Base-by-base conservation (phyloP, 1,140 invertebrate genomes). In the Asobara japonica region DNA sequence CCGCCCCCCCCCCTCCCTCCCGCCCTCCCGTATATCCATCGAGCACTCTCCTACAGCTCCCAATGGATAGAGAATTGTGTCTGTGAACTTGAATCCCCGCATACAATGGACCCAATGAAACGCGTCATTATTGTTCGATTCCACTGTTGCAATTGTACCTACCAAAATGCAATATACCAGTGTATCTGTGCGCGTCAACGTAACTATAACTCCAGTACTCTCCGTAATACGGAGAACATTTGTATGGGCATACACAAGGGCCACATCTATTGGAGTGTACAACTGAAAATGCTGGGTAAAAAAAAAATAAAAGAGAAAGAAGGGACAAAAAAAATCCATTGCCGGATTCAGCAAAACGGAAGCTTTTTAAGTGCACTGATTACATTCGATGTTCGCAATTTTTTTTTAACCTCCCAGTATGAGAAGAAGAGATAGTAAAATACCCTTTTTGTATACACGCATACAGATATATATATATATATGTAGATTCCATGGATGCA, bases 51-150 rank as follows among this genome's bases (percentile, higher is more conserved):
- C 20, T 8, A 60, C 11, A 60, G 25, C 13, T 25, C 36, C 51
- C 66, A 75, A 79, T 76, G 72, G 73, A 79, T 79, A 78, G 73
- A 75, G 66, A 66, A 79, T 80, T 73, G 77, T 76, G 71, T 77
- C 75, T 78, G 78, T 79, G 79, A 81, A 81, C 79, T 80, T 78
- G 78, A 77, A 81, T 80, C 73, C 69, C 60, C 31, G 45, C 7
- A 10, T 31, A 80, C 79, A 81, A 81, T 81, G 72, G 79, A 76
- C 48, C 77, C 77, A 79, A 79, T 80, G 80, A 76, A 81, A 80
- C 76, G 77, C 79, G 60, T 80, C 78, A 80, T 82, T 78, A 81
- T 81, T 78, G 77, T 80, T 65, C 67, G 48, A 61, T 61, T 29
- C 60, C 45, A 36, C 20, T 64, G 33, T 83, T 82, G 81, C 76